Evolutionary conservation across 2,797 vertebrate species (phyloP).

Genomic region (Coilia nasus): DNA sequence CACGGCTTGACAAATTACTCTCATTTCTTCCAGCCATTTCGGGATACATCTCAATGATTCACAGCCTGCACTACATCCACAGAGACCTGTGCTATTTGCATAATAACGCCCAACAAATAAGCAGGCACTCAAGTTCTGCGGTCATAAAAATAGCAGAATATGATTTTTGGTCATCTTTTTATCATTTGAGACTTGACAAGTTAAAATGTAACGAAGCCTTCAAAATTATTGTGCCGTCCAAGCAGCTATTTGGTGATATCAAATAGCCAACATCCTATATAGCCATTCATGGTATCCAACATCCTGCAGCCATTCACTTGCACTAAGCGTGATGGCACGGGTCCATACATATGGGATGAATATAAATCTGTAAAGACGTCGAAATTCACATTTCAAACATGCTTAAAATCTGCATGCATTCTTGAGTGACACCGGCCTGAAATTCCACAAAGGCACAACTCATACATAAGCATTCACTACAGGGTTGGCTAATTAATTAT

Average conservation of each 20-base stretch:
- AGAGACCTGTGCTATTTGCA: slow-evolving; percentile 1
- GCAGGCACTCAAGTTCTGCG: not conserved
- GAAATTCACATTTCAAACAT: not conserved
- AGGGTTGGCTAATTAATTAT: slow-evolving; percentile 20
- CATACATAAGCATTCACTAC: not conserved
- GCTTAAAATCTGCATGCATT: not conserved
- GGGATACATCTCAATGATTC: not conserved
- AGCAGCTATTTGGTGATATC: not conserved
- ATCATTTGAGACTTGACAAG: not conserved
- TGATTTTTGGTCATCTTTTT: not conserved
- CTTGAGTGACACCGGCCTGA: not conserved
- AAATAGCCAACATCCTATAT: not conserved
- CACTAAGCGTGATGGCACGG: not conserved
- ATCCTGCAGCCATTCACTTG: not conserved
- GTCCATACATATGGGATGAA: not conserved
- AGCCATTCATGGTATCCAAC: not conserved
- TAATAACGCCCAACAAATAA: not conserved
- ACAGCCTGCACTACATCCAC: not conserved
- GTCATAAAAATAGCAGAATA: not conserved
- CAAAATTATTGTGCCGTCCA: not conserved
- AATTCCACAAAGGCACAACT: not conserved
- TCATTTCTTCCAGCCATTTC: slow-evolving; percentile 11
- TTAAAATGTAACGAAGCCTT: not conserved
- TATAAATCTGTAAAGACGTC: not conserved
- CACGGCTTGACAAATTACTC: not conserved